Conservation (phyloP, 2,113 vertebrate species). For the Orientallactaga bullata region DNA sequence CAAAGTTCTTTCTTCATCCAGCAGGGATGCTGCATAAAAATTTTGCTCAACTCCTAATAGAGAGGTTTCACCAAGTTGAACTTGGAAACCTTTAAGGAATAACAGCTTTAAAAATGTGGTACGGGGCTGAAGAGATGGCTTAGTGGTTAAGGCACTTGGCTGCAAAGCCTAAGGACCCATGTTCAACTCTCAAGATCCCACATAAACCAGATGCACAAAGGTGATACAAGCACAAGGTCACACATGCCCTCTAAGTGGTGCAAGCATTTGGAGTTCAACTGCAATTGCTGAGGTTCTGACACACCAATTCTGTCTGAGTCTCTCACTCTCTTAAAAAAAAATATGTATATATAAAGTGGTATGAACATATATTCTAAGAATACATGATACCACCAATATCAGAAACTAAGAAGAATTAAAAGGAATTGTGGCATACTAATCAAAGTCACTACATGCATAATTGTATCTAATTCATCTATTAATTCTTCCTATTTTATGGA, state of each 20-base stretch:
- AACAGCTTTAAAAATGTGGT: constrained; percentile 8
- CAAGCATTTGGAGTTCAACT: too few species aligned
- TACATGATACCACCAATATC: background rate
- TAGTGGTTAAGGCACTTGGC: too few species aligned
- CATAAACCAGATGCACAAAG: too few species aligned
- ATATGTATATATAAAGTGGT: background rate
- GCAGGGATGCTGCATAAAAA: constrained; percentile 8
- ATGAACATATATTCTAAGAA: constrained; percentile 11
- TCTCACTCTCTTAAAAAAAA: too few species aligned
- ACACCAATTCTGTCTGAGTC: too few species aligned
- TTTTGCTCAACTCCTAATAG: constrained; percentile 41
- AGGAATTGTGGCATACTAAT: constrained; percentile 18
- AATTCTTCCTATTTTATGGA: constrained; percentile 14
- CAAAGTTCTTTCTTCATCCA: constrained; percentile 52
- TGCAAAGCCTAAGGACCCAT: too few species aligned
- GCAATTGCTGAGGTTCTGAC: too few species aligned
- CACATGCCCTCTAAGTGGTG: too few species aligned
- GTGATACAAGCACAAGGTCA: too few species aligned
- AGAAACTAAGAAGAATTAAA: constrained; percentile 20
- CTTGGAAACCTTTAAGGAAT: constrained; percentile 47
- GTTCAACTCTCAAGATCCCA: too few species aligned
- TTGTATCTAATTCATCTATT: background rate
- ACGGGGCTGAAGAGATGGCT: too few species aligned
- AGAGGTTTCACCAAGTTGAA: constrained; percentile 37
- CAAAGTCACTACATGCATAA: background rate